Percentiles rank a stretch among this genome's conserved stretches.
Evolutionary conservation across 2,888 invertebrate genomes (phyloP).

Genomic region (Acleris holmiana): DNA sequence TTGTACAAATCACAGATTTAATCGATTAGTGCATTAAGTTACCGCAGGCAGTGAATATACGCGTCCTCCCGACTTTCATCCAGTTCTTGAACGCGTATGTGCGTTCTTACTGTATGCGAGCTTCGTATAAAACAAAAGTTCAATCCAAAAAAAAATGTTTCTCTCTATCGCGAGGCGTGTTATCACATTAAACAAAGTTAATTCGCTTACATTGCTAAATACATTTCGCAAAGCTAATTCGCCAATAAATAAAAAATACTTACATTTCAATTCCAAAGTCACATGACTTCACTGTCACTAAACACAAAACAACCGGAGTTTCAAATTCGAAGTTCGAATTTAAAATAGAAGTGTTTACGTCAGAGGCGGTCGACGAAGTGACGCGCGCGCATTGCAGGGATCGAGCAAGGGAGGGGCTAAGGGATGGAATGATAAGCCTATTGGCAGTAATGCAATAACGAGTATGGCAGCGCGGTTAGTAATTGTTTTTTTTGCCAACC

Average conservation of each 20-base stretch:
- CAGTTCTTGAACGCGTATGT: too few species aligned
- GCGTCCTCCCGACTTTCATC: too few species aligned
- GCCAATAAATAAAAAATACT: conserved; percentile 5
- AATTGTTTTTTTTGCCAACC: neutral
- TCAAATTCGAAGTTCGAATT: conserved; percentile 5
- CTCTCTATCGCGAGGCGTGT: neutral
- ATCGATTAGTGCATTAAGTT: too few species aligned
- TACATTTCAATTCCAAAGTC: conserved; percentile 9
- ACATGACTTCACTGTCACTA: conserved; percentile 18
- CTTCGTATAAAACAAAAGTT: neutral
- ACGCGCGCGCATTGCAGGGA: conserved; percentile 63
- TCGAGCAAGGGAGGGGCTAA: conserved; percentile 42
- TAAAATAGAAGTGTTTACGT: conserved; percentile 48
- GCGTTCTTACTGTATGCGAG: too few species aligned
- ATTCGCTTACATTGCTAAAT: conserved; percentile 3
- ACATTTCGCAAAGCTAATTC: neutral
- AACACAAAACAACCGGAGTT: neutral
- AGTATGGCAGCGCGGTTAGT: neutral
- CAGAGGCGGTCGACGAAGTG: conserved; percentile 58
- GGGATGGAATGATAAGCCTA: conserved; percentile 38
- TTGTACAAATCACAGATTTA: too few species aligned
- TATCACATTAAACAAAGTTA: neutral
- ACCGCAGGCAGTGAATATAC: too few species aligned
- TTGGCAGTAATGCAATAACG: conserved; percentile 10
- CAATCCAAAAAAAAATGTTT: neutral